Base-by-base conservation (phyloP, 2,888 invertebrate species). In the Diadromus collaris region DNA sequence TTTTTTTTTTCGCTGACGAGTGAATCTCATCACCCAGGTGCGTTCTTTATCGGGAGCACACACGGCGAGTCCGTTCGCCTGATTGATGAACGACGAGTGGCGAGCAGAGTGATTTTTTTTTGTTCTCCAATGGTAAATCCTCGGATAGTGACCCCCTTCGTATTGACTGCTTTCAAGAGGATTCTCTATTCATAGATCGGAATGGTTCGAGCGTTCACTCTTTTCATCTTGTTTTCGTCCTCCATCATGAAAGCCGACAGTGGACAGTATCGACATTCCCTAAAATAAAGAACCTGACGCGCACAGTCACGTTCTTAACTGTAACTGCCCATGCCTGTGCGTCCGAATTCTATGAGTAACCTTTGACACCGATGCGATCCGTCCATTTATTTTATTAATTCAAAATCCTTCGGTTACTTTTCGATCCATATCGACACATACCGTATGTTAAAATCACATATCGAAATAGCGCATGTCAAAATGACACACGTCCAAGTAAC, bases 81-180 rank as follows among this genome's bases (percentile, higher is more conserved):
- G 54, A 54, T 54, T 54, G 54, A 54, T 54, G 54, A 54, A 54
- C 54, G 13, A 29, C 54, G 54, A 54, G 27, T 16, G 54, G 24
- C 16, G 29, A 54, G n/a, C 27, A 27, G 54, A 54, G 54, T 29
- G 54, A 29, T 54, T 29, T 54, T 54, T 46, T 48, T 48, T 48
- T 21, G 9, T 27, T 24, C 24, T 29, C 24, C 54, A 27, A 54
- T 16, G 54, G 54, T 29, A 54, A 27, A 27, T 54, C 29, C 27
- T 24, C 27, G 24, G 54, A 54, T 29, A 54, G 54, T 29, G 27
- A 16, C 54, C 54, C 16, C 16, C 29, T 27, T 54, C 54, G 29
- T 27, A 54, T 54, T 54, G 54, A 54, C 54, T 54, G 54, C 54
- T 54, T 54, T 54, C 54, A 54, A 54, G 54, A 16, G 54, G 54